Evolutionary conservation across 2,113 vertebrate genomes (phyloP).

Genomic region (Corythornis madagascariensis): DNA sequence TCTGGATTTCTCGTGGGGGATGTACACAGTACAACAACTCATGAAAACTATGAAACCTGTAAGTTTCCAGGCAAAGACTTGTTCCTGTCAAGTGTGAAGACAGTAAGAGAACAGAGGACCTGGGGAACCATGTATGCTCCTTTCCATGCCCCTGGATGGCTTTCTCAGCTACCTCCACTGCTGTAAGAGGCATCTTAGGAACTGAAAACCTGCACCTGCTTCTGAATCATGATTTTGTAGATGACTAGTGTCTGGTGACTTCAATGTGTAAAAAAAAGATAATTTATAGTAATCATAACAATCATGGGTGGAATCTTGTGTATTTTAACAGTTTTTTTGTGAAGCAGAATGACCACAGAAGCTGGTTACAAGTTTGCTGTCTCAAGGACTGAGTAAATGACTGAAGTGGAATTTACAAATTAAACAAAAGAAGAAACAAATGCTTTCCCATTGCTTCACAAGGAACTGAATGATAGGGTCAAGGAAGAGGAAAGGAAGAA

Average conservation of each 20-base stretch:
- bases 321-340: conserved; percentile 2
- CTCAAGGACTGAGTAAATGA: conserved; percentile 33
- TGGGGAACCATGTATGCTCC: background rate
- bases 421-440: conserved; percentile 19
- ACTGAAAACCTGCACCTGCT: conserved; percentile 12
- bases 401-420: conserved; percentile 25
- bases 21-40: background rate
- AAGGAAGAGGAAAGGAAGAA: background rate
- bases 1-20: background rate
- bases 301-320: conserved; percentile 16
- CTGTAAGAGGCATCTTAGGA: background rate
- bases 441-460: conserved; percentile 18
- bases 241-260: background rate
- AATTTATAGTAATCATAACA: conserved; percentile 62
- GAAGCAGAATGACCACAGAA: background rate
- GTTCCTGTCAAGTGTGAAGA: conserved; percentile 21
- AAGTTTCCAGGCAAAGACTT: conserved; percentile 10
- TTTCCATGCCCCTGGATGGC: background rate
- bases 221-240: conserved; percentile 42
- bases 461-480: conserved; percentile 5
- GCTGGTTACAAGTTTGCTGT: background rate
- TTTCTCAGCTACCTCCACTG: conserved; percentile 35
- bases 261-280: conserved; percentile 25
- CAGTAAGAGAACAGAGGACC: background rate
- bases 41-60: background rate